A percentile compares a stretch with the other conserved stretches of the same genome.
Evolutionary conservation across 2,113 vertebrate species (phyloP).

Genomic region (Cranoglanis bouderius): DNA sequence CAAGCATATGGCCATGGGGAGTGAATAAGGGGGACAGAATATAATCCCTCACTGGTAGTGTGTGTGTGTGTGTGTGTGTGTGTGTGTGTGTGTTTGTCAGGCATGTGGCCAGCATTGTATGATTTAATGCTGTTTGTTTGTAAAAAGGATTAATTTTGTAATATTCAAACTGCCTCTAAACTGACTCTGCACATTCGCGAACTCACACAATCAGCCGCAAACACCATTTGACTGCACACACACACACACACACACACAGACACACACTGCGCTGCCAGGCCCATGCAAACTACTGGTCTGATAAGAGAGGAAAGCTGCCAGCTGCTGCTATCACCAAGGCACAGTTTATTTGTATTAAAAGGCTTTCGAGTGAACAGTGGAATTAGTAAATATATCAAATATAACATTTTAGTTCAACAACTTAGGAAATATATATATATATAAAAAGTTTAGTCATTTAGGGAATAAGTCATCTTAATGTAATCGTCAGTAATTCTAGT

Average conservation of each 20-base stretch:
- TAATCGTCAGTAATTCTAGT: slow-evolving; percentile 5
- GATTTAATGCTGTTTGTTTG: slow-evolving; percentile 49
- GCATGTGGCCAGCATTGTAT: slow-evolving; percentile 24
- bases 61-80: slow-evolving; percentile 9
- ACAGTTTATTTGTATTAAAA: slow-evolving; percentile 55
- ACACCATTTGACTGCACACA: background rate
- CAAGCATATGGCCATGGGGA: slow-evolving; percentile 62
- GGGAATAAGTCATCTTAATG: background rate
- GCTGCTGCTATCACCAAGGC: slow-evolving; percentile 25
- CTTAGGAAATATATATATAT: slow-evolving; percentile 11
- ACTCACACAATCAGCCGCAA: slow-evolving; percentile 11
- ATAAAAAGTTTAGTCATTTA: background rate
- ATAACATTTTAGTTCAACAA: slow-evolving; percentile 35
- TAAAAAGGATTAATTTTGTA: slow-evolving; percentile 43
- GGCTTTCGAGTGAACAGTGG: slow-evolving; percentile 44
- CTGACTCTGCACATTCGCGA: slow-evolving; percentile 29
- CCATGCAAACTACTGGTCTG: slow-evolving; percentile 20
- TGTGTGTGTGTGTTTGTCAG: slow-evolving; percentile 28
- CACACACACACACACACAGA: background rate
- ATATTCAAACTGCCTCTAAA: slow-evolving; percentile 11
- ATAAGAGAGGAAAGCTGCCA: slow-evolving; percentile 38
- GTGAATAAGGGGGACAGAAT: slow-evolving; percentile 60
- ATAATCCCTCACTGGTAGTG: slow-evolving; percentile 67
- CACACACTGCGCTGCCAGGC: background rate
- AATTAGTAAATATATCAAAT: slow-evolving; percentile 46